Conservation (phyloP, 2,888 invertebrate genomes). For the Hydraecia micacea region DNA sequence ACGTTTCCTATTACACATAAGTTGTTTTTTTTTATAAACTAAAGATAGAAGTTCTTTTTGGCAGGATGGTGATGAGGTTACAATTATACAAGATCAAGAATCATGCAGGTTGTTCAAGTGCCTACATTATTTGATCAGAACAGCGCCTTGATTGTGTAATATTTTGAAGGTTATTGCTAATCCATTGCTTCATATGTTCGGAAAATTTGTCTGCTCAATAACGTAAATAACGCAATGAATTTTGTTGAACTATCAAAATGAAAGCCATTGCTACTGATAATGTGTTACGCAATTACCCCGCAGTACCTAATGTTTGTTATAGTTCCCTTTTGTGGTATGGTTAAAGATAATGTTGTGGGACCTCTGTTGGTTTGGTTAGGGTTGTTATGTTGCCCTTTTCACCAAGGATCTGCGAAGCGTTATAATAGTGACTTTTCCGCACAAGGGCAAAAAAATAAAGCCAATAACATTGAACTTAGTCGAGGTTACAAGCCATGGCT, state of each 20-base stretch:
- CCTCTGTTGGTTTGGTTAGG: not conserved
- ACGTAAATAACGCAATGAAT: too few species aligned
- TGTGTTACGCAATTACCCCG: too few species aligned
- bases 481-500: slow-evolving; percentile 3
- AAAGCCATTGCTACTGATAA: too few species aligned
- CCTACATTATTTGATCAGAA: too few species aligned
- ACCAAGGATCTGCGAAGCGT: not conserved
- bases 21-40: not conserved
- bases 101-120: too few species aligned
- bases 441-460: not conserved
- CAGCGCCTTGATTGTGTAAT: too few species aligned
- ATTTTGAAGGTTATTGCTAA: too few species aligned
- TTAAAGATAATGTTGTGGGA: not conserved
- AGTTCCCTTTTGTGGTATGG: not conserved
- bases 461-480: slow-evolving; percentile 10
- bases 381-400: not conserved
- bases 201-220: too few species aligned
- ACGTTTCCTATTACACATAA: too few species aligned
- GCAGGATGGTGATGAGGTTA: not conserved
- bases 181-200: too few species aligned
- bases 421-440: not conserved
- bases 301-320: not conserved
- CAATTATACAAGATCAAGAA: not conserved
- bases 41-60: not conserved
- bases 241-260: too few species aligned